Conservation (phyloP, 2,797 vertebrate genomes). For the Coilia nasus region DNA sequence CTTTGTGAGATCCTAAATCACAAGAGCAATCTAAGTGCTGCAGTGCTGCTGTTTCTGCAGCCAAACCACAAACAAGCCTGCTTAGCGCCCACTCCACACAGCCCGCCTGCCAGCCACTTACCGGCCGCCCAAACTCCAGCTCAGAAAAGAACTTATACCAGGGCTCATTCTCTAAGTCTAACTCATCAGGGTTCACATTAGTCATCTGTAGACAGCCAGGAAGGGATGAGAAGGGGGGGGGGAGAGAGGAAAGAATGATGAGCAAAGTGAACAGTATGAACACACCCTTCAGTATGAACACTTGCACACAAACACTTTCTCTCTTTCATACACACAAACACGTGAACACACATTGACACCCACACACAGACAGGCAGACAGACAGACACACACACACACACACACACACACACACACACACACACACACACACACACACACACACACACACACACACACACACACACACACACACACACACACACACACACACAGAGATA, state of each 20-base stretch:
- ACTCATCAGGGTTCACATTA: conserved; percentile 83
- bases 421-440: not conserved
- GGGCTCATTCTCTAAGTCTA: conserved; percentile 92
- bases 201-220: conserved; percentile 69
- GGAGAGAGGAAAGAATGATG: conserved; percentile 65
- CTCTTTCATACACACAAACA: not conserved
- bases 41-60: not conserved
- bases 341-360: too few species aligned
- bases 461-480: not conserved
- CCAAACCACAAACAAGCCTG: not conserved
- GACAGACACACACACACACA: not conserved
- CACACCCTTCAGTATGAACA: not conserved
- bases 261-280: not conserved
- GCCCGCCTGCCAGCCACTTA: conserved; percentile 75
- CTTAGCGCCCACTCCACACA: not conserved
- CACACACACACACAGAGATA: not conserved
- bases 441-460: not conserved
- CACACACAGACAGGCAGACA: not conserved
- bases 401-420: conserved; percentile 1
- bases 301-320: too few species aligned
- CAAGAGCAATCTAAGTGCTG: not conserved
- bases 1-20: not conserved
- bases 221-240: conserved; percentile 12
- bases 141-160: conserved; percentile 96
- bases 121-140: conserved; percentile 89